Percentiles rank a stretch among this genome's conserved stretches.
Evolutionary conservation across 2,888 invertebrate species (phyloP).

Genomic region (Dermolepida albohirtum): DNA sequence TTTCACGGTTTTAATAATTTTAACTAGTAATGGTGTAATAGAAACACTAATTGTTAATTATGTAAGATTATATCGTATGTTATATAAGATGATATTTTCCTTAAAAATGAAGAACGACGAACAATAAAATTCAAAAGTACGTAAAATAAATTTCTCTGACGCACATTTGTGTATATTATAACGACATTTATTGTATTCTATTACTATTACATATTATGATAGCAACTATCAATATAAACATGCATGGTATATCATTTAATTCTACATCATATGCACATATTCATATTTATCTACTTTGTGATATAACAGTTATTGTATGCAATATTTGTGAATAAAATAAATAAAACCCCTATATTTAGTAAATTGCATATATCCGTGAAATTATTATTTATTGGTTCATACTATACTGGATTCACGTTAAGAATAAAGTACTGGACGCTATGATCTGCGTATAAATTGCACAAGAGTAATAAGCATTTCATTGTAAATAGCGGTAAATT

Average conservation of each 20-base stretch:
- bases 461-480: too few species aligned
- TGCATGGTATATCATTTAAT: conserved; percentile 16
- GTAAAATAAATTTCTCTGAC: conserved; percentile 1
- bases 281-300: conserved; percentile 55
- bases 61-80: conserved; percentile 39
- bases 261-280: conserved; percentile 50
- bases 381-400: too few species aligned
- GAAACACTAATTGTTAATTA: conserved; percentile 33
- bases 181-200: conserved; percentile 10
- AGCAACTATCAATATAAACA: conserved; percentile 17
- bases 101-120: conserved; percentile 20
- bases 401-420: too few species aligned
- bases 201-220: conserved; percentile 18
- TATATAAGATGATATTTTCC: conserved; percentile 32
- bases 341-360: not conserved
- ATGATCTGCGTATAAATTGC: too few species aligned
- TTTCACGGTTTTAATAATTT: conserved; percentile 21
- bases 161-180: conserved; percentile 18
- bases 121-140: conserved; percentile 23
- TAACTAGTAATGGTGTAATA: conserved; percentile 22
- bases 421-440: too few species aligned
- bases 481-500: too few species aligned
- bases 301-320: conserved; percentile 49
- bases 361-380: too few species aligned
- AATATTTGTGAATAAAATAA: conserved; percentile 44